Conservation (phyloP, 2,113 vertebrate species). For the Platycercus adscitus region DNA sequence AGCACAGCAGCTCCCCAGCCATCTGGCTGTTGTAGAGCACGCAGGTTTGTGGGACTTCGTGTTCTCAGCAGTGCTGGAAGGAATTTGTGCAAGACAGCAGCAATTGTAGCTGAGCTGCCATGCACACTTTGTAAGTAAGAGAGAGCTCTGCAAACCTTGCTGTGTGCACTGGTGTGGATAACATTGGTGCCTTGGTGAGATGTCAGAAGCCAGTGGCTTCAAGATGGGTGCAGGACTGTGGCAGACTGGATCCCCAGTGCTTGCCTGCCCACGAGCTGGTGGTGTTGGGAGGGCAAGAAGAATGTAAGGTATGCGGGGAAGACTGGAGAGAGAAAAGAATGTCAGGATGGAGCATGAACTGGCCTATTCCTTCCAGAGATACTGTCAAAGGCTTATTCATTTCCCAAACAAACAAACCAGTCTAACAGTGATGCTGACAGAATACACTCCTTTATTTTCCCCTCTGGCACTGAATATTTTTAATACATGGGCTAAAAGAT, state of each 20-base stretch:
- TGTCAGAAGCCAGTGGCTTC: neutral
- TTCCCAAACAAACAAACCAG: conserved; percentile 63
- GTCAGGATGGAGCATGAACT: conserved; percentile 12
- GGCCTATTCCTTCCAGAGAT: conserved; percentile 44
- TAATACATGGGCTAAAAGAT: conserved; percentile 35
- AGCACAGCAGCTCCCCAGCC: neutral
- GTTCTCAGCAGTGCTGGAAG: neutral
- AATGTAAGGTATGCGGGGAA: conserved; percentile 66
- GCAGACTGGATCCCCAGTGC: neutral
- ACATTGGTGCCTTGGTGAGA: neutral
- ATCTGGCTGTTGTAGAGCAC: neutral
- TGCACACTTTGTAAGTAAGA: accelerated
- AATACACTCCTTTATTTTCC: conserved; percentile 48
- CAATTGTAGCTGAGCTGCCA: neutral
- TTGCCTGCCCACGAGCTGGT: neutral
- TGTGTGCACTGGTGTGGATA: accelerated
- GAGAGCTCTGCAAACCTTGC: neutral
- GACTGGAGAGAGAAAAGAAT: conserved; percentile 46
- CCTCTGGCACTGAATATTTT: conserved; percentile 18
- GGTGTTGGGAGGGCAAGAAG: conserved; percentile 34
- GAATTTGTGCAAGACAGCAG: neutral
- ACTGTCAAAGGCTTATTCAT: conserved; percentile 70
- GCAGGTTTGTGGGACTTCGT: neutral
- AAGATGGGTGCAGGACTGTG: neutral
- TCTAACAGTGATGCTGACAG: neutral